Evolutionary conservation across 2,797 vertebrate genomes (phyloP), one percentile per base, ranked within the genome.

Genomic region (Eulemur albifrons): DNA sequence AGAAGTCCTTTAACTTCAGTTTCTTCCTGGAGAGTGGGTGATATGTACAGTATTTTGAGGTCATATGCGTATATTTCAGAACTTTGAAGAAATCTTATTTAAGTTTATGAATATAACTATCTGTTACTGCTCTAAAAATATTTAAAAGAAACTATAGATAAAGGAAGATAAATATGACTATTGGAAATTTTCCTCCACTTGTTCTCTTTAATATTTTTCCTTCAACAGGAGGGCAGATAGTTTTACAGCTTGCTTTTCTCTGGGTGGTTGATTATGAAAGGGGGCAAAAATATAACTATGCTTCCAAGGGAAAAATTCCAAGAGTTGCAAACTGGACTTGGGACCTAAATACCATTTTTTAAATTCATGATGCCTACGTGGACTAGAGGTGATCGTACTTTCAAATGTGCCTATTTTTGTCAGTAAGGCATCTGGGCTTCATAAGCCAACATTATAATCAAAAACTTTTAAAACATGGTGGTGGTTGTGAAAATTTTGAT

Each of bases 41-140:
- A 92, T 67, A 83, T 72, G 57, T 95, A 91, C 45, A 94, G 38
- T 96, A 76, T 96, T 98, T 98, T 97, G 89, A 96, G 92, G 17
- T 77, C 61, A 87, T 94, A 81, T 87, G 61, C 25, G 72, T 95
- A 52, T 88, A 70, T 97, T 93, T 94, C 48, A 52, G 57, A 11
- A 94, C 88, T 96, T 93, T n/a, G 88, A 88, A 85, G 86, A 95
- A 65, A 81, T 65, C 8, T 97, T 83, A 96, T 35, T 81, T 96
- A 97, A 93, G 50, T 65, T 97, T 63, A 17, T 95, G 88, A 90
- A 2, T 90, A 81, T 96, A 92, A 61, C 17, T 25, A 87, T 67
- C 52, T 89, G 40, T 88, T 94, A 87, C 67, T 87, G 0, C 95
- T 92, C 89, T 97, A 63, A 93, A 72, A 89, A 25, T 52, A 3